Conservation (phyloP, 2,113 vertebrate species). For the Corvus cornix region DNA sequence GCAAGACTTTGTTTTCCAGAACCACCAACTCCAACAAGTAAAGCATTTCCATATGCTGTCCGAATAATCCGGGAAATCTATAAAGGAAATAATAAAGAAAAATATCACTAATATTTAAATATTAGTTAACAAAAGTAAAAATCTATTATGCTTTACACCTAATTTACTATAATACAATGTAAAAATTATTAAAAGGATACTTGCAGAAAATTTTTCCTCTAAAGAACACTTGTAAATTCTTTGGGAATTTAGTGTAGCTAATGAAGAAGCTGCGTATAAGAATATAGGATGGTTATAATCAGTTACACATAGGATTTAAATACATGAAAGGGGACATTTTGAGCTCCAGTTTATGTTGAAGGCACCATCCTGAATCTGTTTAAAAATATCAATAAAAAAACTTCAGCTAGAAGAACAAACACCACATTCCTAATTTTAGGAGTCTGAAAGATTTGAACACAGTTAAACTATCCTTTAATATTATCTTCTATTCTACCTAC, state of each 20-base stretch:
- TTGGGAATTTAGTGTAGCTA: not conserved
- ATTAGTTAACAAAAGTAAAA: not conserved
- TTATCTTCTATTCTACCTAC: not conserved
- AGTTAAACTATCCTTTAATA: not conserved
- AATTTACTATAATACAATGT: not conserved
- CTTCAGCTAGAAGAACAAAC: not conserved
- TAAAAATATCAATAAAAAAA: not conserved
- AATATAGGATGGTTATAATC: not conserved
- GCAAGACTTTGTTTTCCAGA: slow-evolving; percentile 82
- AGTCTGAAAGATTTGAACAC: not conserved
- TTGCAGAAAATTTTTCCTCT: not conserved
- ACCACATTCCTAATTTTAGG: not conserved
- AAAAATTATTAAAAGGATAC: not conserved
- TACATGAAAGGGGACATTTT: not conserved
- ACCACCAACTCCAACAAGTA: slow-evolving; percentile 81
- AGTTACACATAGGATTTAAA: not conserved
- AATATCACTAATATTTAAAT: not conserved
- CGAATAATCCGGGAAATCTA: slow-evolving; percentile 80
- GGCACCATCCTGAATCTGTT: not conserved
- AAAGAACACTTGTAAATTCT: not conserved
- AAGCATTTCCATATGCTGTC: slow-evolving; percentile 76
- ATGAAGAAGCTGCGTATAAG: not conserved
- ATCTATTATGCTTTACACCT: not conserved
- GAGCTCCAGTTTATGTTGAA: not conserved
- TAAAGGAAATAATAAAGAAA: not conserved